Evolutionary conservation across 2,113 vertebrate species (phyloP), one percentile per base, ranked within the genome.

Genomic region (Chionomys nivalis): DNA sequence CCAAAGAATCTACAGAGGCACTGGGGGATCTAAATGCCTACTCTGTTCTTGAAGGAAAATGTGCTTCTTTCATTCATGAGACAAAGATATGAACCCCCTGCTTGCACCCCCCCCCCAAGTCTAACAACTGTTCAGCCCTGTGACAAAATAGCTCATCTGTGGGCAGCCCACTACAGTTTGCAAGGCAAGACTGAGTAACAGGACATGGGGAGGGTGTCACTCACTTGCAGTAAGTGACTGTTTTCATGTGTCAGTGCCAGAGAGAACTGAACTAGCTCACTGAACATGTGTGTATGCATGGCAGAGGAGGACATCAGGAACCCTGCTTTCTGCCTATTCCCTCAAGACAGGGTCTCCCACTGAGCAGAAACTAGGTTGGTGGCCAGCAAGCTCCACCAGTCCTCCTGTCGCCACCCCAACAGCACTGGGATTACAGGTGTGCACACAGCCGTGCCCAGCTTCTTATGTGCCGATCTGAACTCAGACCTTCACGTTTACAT

Each of bases 171-270:
- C 12, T 26, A n/a, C 31, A 4, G 3, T 55, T 17, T 63, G 5
- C 33, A 39, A 73, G 44, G 14, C 9, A 52, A 42, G 28, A 14
- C 39, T 31, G 4, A 13, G 28, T 0, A 12, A 44, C 39, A 36
- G 65, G 39, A 42, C 39, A 0, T 0, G 3, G 8, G 5, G 21
- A 12, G 14, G 49, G 23, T 0, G 19, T 14, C 68, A 65, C 0
- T n/a, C n/a, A n/a, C n/a, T n/a, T 7, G 83, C 16, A 31, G 39
- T 23, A 68, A 10, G 19, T 11, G 42, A n/a, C 23, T 7, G 44
- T n/a, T 44, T 75, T 31, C 47, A 3, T 3, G 12, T 36, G 11
- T 42, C 52, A 55, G 52, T 55, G 13, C 65, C 23, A 33, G 58
- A 49, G 36, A 44, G 70, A 55, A 49, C 6, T 13, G 24, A 94